Base-by-base conservation (phyloP, 2,797 vertebrate species). In the Pantherophis alleghaniensis region DNA sequence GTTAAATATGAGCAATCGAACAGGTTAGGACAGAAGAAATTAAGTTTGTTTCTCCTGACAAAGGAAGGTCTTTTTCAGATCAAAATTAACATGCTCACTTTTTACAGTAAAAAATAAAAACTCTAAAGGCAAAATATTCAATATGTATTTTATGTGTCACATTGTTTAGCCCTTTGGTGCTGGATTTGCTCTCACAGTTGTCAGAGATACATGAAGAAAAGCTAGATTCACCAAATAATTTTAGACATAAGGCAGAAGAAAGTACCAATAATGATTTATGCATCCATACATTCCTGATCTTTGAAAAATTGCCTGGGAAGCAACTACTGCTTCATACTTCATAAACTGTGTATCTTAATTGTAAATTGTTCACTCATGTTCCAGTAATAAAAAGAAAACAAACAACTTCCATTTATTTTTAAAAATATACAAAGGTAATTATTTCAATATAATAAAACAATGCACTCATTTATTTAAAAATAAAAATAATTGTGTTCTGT, bases 381-480 rank as follows among this genome's bases (percentile, higher is more conserved):
- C 28, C 37, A 59, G 20, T 7, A 1, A 18, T 10, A 42, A 47
- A 83, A 47, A 22, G 22, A 86, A 79, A 47, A 47, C 2, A 47
- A 20, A 86, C 22, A 86, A 51, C 3, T 61, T 86, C 7, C 7
- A 51, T 12, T 51, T 4, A 79, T 18, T 91, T 88, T n/a, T 42
- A n/a, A 55, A 79, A 20, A 20, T 22, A 59, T 18, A 32, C 18
- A 90, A 90, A 66, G 7, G 89, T 91, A 94, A 92, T 86, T 92
- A 93, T 0, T 2, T 2, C 86, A 24, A 53, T 92, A 51, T 26
- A 90, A 92, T 24, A 93, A 94, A 94, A 94, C 91, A 24, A 55
- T 24, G 32, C 3, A 93, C 90, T 13, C 66, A 7, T 5, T 47
- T 91, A 89, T 59, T 89, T 74, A 69, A 87, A 47, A 42, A 61